These are phyloP conservation scores for Argyrosomus japonicus DNA, from an alignment of 2,113 vertebrate genomes.

Conservation along the genomic window DNA sequence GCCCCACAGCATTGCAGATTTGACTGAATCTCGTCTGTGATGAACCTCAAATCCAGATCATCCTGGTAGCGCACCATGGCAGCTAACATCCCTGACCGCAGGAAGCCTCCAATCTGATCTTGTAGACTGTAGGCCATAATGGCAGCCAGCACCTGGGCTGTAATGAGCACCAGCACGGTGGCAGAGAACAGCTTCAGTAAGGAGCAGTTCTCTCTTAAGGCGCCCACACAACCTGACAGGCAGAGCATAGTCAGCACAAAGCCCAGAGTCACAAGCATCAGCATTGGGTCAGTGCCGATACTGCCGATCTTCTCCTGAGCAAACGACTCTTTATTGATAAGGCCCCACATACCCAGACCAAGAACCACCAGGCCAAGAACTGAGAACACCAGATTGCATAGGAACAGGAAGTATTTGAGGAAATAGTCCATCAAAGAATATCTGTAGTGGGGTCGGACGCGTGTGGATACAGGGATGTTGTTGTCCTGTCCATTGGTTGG, in stretches of 20 bases:
- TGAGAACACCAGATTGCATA: constrained; percentile 89
- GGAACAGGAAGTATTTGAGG: constrained; percentile 84
- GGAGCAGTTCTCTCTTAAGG: constrained; percentile 86
- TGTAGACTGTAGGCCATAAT: constrained; percentile 82
- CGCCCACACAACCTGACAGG: constrained; percentile 88
- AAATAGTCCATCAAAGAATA: constrained; percentile 76
- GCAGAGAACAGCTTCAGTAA: constrained; percentile 87
- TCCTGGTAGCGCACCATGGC: constrained; percentile 91
- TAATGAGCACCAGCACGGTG: constrained; percentile 73
- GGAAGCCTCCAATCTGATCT: constrained; percentile 73
- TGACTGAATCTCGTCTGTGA: constrained; percentile 91
- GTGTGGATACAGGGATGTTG: constrained; percentile 13
- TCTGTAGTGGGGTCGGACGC: background rate
- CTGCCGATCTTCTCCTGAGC: constrained; percentile 73
- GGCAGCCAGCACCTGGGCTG: constrained; percentile 81
- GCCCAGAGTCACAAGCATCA: constrained; percentile 83
- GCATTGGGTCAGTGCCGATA: constrained; percentile 89
- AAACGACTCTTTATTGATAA: constrained; percentile 87
- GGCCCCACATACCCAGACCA: constrained; percentile 89
- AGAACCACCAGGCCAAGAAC: constrained; percentile 85
- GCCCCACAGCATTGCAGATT: constrained; percentile 91
- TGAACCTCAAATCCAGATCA: constrained; percentile 90
- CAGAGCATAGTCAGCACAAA: constrained; percentile 82
- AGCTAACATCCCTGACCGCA: constrained; percentile 80
- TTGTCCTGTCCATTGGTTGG: constrained; percentile 21